Base-by-base conservation (phyloP, 2,797 vertebrate species). In the Nyctalus aviator region DNA sequence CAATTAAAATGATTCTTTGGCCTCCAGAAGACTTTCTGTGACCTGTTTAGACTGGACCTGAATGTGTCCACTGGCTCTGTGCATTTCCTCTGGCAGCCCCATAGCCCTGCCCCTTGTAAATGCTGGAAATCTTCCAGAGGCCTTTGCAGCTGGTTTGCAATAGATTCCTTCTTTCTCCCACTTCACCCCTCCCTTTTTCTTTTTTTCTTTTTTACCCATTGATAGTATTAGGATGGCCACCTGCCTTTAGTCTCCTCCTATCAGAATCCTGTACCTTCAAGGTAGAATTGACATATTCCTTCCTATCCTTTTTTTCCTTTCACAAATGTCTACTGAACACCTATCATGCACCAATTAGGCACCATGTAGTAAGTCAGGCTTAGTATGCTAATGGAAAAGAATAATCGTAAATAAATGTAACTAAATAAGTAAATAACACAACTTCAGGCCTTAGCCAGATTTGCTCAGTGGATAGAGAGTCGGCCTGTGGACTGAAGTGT, bases 11-110 rank as follows among this genome's bases (percentile, higher is more conserved):
- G 57, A 73, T 41, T 25, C 48, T 71, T 44, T 5, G 18, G 30
- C 53, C 32, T 88, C 62, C 76, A 37, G 75, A 93, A 66, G 78
- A 72, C 17, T 41, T 50, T 50, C 84, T 90, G 46, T 69, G 4
- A 77, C 62, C 79, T 93, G 50, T 66, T 88, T 91, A 62, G 93
- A 10, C 4, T 90, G 57, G 66, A 91, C 75, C 75, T n/a, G 57
- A 62, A 69, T 72, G 78, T 93, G 90, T 96, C 71, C 13, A 5
- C 88, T 88, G 88, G 79, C 18, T 27, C 55, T 30, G 6, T 23
- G 50, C 3, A 0, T 85, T 44, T 82, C 57, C 75, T 32, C 18
- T 10, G 48, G 46, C 13, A 68, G 50, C 44, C 23, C 5, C 0
- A 9, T 7, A 23, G 35, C 27, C 27, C 73, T 46, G 30, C 14